Conservation (phyloP, 2,113 vertebrate genomes). For the Morone saxatilis region DNA sequence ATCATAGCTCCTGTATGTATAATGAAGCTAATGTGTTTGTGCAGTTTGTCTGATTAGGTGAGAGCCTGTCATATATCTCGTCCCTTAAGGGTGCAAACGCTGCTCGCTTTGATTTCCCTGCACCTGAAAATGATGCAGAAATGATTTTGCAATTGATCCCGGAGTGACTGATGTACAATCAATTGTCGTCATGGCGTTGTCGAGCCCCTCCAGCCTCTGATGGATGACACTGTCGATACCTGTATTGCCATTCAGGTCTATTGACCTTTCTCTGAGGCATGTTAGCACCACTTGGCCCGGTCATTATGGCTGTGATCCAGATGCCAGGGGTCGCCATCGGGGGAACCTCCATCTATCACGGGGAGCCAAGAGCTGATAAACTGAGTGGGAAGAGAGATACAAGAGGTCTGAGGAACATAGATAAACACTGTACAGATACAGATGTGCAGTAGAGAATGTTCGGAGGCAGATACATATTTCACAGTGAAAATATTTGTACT, state of each 20-base stretch:
- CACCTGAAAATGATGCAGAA: constrained; percentile 64
- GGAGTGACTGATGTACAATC: constrained; percentile 68
- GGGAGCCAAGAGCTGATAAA: constrained; percentile 11
- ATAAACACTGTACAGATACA: not conserved
- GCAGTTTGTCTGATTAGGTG: constrained; percentile 67
- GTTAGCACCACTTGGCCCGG: constrained; percentile 63
- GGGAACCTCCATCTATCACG: constrained; percentile 47
- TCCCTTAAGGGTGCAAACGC: constrained; percentile 51
- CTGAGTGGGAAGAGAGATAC: not conserved
- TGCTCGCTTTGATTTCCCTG: constrained; percentile 55
- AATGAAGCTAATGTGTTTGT: constrained; percentile 60
- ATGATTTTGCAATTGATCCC: constrained; percentile 78
- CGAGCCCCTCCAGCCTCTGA: constrained; percentile 55
- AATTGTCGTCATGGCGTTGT: constrained; percentile 55
- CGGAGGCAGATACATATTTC: not conserved
- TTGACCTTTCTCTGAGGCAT: constrained; percentile 77
- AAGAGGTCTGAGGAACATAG: not conserved
- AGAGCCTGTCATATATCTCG: constrained; percentile 39
- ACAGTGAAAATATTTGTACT: not conserved
- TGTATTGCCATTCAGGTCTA: constrained; percentile 61
- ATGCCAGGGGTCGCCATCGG: constrained; percentile 51
- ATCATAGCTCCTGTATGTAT: constrained; percentile 52
- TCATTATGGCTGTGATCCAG: constrained; percentile 64
- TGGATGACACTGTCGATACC: constrained; percentile 68
- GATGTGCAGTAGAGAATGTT: not conserved